Evolutionary conservation across 2,888 invertebrate species (phyloP).

Genomic region (Oscheius onirici): DNA sequence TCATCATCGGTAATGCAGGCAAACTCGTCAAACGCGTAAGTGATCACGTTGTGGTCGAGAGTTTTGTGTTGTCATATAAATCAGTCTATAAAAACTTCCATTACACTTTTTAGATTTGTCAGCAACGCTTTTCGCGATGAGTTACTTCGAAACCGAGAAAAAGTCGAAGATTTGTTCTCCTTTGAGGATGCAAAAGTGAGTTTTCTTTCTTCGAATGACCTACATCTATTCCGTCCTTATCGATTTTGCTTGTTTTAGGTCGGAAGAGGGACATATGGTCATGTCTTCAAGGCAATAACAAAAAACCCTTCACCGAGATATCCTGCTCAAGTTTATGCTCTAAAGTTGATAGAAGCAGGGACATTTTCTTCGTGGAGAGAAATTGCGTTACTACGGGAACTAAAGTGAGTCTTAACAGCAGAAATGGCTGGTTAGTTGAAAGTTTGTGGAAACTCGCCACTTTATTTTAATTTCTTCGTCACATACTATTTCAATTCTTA

Average conservation of each 20-base stretch:
- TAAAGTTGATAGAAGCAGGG: slow-evolving; percentile 98
- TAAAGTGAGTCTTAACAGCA: slow-evolving; percentile 75
- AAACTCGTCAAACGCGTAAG: slow-evolving; percentile 5
- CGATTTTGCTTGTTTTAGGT: slow-evolving; percentile 49
- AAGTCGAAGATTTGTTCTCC: slow-evolving; percentile 94
- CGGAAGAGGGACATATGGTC: slow-evolving; percentile 72
- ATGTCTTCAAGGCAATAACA: slow-evolving; percentile 83
- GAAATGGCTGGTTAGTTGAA: no score
- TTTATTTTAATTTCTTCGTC: no score
- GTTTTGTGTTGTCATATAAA: neutral
- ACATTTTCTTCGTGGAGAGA: slow-evolving; percentile 81
- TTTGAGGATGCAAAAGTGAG: slow-evolving; percentile 96
- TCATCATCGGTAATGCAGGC: neutral
- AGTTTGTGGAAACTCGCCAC: no score
- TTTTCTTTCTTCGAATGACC: neutral
- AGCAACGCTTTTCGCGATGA: slow-evolving; percentile 20
- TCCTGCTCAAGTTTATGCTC: slow-evolving; percentile 85
- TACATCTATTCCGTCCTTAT: neutral
- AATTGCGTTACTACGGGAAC: slow-evolving; percentile 93
- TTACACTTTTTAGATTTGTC: neutral
- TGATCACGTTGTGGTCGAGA: neutral
- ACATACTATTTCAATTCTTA: no score
- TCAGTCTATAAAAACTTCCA: no score
- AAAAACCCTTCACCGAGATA: slow-evolving; percentile 45
- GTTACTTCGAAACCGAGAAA: slow-evolving; percentile 66